Base-by-base conservation (phyloP, 2,113 vertebrate genomes). In the Carlito syrichta region DNA sequence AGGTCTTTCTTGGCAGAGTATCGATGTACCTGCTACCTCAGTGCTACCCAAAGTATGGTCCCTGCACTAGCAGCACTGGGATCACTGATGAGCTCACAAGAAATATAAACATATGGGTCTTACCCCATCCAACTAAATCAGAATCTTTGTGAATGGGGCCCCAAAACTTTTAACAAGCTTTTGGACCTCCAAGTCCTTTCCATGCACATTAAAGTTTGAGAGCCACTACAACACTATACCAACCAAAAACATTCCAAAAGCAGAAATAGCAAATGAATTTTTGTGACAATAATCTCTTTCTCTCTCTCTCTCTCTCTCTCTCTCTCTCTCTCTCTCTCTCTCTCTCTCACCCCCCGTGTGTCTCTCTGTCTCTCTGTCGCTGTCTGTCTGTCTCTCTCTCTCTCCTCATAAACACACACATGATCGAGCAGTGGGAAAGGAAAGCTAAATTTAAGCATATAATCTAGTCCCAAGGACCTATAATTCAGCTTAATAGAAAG, bases 221-320 rank as follows among this genome's bases (percentile, higher is more conserved):
- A 76, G 81, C 35, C 32, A 54, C 56, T 92, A 17, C 25, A 35
- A 17, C 25, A 35, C 3, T 58, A 50, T 19, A 35, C 40, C 76
- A 96, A 48, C 43, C n/a, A n/a, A 86, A 92, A 60, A 4, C 62
- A 84, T 94, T 93, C 25, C 78, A 32, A 93, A 90, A 48, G 17
- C 27, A 40, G 9, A 87, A 13, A 48, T 76, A 78, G 58, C 40
- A 74, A 14, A 66, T 1, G 3, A 20, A 17, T 27, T 81, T 86
- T 84, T 38, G 6, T 69, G 13, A 56, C 12, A 71, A 22, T 63
- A 43, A 45, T 86, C 12, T 86, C 9, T 38, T 8, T 45, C 4
- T 4, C 9, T 35, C 3, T 30, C 12, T 40, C 7, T 17, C 3
- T 16, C 52, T 54, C n/a, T 62, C 25, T 13, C 20, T 32, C 52